Percentiles rank a stretch among this genome's conserved stretches.
Evolutionary conservation across 2,113 vertebrate species (phyloP).

Genomic region (Heterocephalus glaber): DNA sequence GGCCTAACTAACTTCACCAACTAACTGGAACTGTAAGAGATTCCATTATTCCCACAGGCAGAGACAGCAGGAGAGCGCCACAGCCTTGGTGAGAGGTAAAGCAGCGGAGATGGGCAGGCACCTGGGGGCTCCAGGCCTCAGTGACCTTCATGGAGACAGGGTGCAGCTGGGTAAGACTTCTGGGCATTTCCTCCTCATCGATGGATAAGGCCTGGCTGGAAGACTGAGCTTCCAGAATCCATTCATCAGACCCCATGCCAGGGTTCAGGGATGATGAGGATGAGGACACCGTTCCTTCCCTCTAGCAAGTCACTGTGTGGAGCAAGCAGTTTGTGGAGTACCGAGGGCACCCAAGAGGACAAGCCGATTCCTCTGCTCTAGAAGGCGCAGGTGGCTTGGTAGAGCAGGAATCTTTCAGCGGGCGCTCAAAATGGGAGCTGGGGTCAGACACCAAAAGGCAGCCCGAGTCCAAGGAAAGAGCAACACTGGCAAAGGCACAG

Average conservation of each 20-base stretch:
- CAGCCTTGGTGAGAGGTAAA: not conserved
- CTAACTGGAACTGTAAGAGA: not conserved
- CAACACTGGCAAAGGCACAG: not conserved
- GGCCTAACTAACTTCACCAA: not conserved
- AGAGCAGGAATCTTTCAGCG: not conserved
- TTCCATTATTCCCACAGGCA: not conserved
- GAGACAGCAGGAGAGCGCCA: not conserved
- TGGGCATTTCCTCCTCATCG: not conserved
- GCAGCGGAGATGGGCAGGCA: not conserved
- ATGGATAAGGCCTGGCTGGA: not conserved
- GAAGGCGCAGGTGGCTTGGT: not conserved
- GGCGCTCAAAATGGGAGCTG: no score
- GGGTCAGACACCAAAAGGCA: not conserved
- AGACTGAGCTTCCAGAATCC: not conserved
- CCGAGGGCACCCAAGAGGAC: not conserved
- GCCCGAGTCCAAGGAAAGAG: not conserved
- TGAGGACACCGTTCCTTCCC: not conserved
- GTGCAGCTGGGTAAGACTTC: not conserved
- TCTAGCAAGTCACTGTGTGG: not conserved
- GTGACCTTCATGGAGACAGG: no score
- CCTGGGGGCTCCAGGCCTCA: not conserved
- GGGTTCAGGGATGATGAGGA: not conserved
- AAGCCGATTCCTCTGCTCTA: not conserved
- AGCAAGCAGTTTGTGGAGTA: not conserved
- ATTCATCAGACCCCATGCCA: not conserved